Conservation (phyloP, 2,113 vertebrate species). For the Heterocephalus glaber region DNA sequence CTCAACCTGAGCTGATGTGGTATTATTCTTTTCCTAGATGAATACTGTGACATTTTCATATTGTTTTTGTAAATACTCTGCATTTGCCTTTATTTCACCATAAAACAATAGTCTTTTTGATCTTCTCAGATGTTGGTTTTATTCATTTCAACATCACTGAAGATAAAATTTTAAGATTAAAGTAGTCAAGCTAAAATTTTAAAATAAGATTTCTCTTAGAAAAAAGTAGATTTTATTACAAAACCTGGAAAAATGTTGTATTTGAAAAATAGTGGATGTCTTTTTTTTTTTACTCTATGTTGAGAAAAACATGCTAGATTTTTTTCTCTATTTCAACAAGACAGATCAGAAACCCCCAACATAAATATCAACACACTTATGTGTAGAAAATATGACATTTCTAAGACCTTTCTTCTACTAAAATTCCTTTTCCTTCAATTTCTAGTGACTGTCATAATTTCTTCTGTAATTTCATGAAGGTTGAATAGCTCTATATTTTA, state of each 20-base stretch:
- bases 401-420: neutral
- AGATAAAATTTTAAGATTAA: neutral
- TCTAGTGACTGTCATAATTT: neutral
- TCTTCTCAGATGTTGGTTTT: neutral
- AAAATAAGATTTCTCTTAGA: neutral
- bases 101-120: neutral
- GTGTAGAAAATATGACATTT: neutral
- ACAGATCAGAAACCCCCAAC: neutral
- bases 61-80: neutral
- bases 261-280: neutral
- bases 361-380: neutral
- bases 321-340: neutral
- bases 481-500: neutral
- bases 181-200: neutral
- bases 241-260: neutral
- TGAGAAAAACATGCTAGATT: neutral
- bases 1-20: neutral
- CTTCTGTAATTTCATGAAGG: neutral
- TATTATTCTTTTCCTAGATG: neutral
- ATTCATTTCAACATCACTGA: neutral
- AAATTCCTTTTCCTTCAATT: neutral
- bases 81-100: neutral
- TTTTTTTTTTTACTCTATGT: neutral
- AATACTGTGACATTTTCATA: neutral
- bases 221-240: neutral